Evolutionary conservation across 2,797 vertebrate species (phyloP), one percentile per base, ranked within the genome.

Genomic region (Pteropus rufus): DNA sequence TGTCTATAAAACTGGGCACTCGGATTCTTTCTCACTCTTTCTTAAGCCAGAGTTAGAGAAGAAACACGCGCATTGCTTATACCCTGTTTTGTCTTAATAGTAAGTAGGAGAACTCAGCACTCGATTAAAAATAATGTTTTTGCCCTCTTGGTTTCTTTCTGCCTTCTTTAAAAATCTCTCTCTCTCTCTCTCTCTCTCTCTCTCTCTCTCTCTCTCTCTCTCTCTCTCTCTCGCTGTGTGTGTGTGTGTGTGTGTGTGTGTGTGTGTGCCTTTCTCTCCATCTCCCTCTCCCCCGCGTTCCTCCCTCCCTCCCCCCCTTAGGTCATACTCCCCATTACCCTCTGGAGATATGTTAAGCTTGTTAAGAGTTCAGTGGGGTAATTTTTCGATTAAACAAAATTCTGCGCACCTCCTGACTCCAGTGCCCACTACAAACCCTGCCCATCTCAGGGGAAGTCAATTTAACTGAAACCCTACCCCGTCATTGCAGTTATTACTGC

Each of bases 371-470:
- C 97, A 97, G 94, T 98, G 97, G 96, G 97, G 95, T 96, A 95
- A 98, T 96, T 97, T 98, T 98, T 97, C 96, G 83, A 96, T 97
- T 97, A 97, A 96, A 97, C 97, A 97, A 98, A 98, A 98, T 98
- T 96, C 94, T 80, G 44, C 3, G 49, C 89, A 96, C 92, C 90
- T 87, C 96, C 95, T 91, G 90, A 94, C 58, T 83, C 82, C 89
- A 67, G 49, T 94, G 91, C 97, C 95, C 93, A 54, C 89, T 58
- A 80, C 97, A 93, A 96, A 96, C 80, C 89, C 97, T 96, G 93
- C 96, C 94, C 96, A 89, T 93, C 92, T 96, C 96, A 49, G 95
- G 81, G 93, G 95, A 95, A 95, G 91, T 96, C 95, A 95, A 93
- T 97, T 95, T 92, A 97, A 89, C 95, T 96, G 96, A 96, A 97